Conservation (phyloP, 2,888 invertebrate species). For the Dynastes hyllus region DNA sequence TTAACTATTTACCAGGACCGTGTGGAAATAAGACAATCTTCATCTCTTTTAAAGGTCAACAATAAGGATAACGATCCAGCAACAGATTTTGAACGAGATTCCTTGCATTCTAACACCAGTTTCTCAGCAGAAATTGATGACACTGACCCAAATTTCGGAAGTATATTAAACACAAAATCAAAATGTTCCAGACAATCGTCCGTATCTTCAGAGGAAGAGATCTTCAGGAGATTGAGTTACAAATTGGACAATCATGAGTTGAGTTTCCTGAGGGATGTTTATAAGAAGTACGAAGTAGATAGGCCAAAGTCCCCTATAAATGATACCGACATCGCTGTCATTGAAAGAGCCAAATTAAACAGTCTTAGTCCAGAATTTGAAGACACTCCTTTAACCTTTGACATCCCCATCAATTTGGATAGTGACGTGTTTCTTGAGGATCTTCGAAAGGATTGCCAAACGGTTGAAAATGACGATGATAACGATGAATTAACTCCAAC, state of each 20-base stretch:
- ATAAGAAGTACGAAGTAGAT: constrained; percentile 37
- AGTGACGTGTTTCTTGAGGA: constrained; percentile 9
- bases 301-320: constrained; percentile 63
- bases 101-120: constrained; percentile 23
- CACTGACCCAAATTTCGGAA: constrained; percentile 46
- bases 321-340: constrained; percentile 61
- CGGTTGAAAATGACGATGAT: background rate
- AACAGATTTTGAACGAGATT: constrained; percentile 20
- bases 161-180: constrained; percentile 34
- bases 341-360: constrained; percentile 59
- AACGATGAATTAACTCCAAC: constrained; percentile 14
- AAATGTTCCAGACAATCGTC: constrained; percentile 26
- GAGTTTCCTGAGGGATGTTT: constrained; percentile 29
- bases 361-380: constrained; percentile 51
- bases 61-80: background rate
- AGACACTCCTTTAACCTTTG: background rate
- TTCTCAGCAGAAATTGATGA: constrained; percentile 44
- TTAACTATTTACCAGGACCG: background rate
- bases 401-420: background rate
- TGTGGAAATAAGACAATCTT: background rate
- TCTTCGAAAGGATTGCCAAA: background rate
- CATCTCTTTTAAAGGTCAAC: background rate
- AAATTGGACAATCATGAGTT: constrained; percentile 46
- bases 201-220: constrained; percentile 46
- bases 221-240: constrained; percentile 37